These are phyloP conservation scores for Bruchidius siliquastri DNA, from an alignment of 2,888 invertebrate species.

Conservation along the genomic window DNA sequence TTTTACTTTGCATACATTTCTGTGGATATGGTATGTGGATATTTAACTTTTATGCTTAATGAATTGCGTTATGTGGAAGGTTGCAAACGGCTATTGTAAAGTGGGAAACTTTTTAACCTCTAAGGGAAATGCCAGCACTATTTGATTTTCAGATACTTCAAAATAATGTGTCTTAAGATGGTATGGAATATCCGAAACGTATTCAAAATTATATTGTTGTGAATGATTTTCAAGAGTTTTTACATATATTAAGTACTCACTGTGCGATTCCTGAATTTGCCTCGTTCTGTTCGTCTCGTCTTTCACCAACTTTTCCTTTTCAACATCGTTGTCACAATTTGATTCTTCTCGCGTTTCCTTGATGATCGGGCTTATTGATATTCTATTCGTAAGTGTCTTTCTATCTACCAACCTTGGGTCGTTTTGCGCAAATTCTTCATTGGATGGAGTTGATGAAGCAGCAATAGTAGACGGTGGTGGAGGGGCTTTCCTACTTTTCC, in stretches of 20 bases:
- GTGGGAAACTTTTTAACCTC: too few species aligned
- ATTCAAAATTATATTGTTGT: neutral
- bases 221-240: neutral
- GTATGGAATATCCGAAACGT: too few species aligned
- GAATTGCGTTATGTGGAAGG: too few species aligned
- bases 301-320: conserved; percentile 52
- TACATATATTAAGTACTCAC: neutral
- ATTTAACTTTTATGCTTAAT: too few species aligned
- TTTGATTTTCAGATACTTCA: too few species aligned
- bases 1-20: too few species aligned
- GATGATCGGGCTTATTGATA: neutral
- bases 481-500: conserved; percentile 65
- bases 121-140: too few species aligned
- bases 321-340: conserved; percentile 7
- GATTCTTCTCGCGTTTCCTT: neutral
- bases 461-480: conserved; percentile 50
- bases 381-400: neutral
- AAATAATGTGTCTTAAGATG: too few species aligned
- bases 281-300: conserved; percentile 57
- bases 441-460: conserved; percentile 26
- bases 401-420: neutral
- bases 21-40: too few species aligned
- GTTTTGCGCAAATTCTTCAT: neutral
- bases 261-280: conserved; percentile 31
- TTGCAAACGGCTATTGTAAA: too few species aligned